These are phyloP conservation scores for Saiga tatarica DNA, from an alignment of 2,113 vertebrate species.

Conservation along the genomic window DNA sequence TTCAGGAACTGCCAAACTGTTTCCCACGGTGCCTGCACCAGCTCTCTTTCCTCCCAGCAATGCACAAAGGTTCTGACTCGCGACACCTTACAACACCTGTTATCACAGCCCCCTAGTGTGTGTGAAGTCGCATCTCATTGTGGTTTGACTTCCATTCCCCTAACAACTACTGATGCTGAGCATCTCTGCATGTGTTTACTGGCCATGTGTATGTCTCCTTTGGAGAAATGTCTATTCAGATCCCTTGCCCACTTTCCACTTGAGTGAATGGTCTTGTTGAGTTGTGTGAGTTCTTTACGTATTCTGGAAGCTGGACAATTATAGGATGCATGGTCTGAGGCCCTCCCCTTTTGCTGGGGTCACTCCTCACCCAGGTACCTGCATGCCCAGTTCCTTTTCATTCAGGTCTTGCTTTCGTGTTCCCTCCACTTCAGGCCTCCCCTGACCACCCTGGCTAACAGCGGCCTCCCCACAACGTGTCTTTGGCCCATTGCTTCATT, in stretches of 20 bases:
- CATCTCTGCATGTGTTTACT: not conserved
- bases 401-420: not conserved
- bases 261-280: not conserved
- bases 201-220: not conserved
- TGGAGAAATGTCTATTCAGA: not conserved
- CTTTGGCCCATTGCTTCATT: not conserved
- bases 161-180: not conserved
- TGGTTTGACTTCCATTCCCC: not conserved
- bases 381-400: not conserved
- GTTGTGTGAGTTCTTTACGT: not conserved
- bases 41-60: not conserved
- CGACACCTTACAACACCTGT: not conserved
- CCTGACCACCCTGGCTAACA: not conserved
- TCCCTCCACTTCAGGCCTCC: not conserved
- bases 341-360: not conserved
- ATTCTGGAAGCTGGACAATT: not conserved
- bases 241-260: not conserved
- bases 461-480: not conserved
- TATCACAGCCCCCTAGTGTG: not conserved
- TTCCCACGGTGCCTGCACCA: not conserved
- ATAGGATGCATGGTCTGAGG: not conserved
- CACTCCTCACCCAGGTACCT: not conserved
- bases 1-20: not conserved
- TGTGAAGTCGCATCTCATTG: not conserved
- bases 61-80: rapidly evolving